Evolutionary conservation across 2,113 vertebrate genomes (phyloP).

Genomic region (Prolemur simus): DNA sequence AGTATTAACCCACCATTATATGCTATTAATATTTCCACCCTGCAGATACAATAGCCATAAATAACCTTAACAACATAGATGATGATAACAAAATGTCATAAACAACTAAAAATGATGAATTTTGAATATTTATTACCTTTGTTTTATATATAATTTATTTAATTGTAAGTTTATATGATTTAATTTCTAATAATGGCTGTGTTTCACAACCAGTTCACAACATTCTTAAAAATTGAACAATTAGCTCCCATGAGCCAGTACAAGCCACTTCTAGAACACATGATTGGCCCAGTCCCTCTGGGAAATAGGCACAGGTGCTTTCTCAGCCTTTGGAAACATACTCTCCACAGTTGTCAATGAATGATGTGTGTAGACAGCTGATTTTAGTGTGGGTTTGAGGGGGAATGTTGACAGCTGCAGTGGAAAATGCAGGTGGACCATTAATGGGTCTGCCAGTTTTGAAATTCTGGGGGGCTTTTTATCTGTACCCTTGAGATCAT

Average conservation of each 20-base stretch:
- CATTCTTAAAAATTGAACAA: background rate
- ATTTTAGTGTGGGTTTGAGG: background rate
- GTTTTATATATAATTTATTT: background rate
- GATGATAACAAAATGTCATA: background rate
- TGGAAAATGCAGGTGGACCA: background rate
- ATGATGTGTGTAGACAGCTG: background rate
- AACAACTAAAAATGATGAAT: background rate
- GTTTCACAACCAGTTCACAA: background rate
- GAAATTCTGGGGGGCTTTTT: background rate
- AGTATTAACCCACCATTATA: background rate
- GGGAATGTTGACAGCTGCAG: background rate
- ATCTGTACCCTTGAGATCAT: background rate
- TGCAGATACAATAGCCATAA: background rate
- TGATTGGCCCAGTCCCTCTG: background rate
- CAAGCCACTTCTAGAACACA: background rate
- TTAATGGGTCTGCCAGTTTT: background rate
- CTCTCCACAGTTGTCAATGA: background rate
- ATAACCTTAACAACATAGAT: background rate
- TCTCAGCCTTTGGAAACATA: background rate
- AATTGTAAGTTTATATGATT: background rate
- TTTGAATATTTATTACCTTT: background rate
- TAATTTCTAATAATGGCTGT: background rate
- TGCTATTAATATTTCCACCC: background rate
- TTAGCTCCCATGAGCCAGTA: background rate
- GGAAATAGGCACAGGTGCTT: conserved; percentile 13